Base-by-base conservation (phyloP, 2,888 invertebrate genomes). In the Volucella bombylans region DNA sequence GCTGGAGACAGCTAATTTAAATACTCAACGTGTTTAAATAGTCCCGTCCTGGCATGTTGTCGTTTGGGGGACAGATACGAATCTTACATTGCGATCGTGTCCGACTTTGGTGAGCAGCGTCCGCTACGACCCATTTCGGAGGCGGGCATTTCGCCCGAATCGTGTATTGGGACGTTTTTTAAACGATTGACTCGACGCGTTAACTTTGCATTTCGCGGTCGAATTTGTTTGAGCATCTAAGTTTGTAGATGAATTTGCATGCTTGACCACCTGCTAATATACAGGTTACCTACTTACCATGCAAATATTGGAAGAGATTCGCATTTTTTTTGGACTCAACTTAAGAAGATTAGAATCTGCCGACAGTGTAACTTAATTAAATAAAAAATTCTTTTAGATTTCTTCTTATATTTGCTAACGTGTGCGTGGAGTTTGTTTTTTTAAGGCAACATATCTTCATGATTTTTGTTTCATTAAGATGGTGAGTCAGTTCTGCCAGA, bases 1-100 rank as follows among this genome's bases (percentile, higher is more conserved):
- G 67, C 31, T 59, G 61, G 52, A 23, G 18, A 55, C 55, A 69
- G 69, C 62, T 77, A 78, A 78, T 71, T 78, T 69, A 71, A 69
- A 78, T 78, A 64, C 43, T 41, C 77, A 64, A 64, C 69, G 77
- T 69, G 55, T 78, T 69, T 71, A 72, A 72, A 55, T 43, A 64
- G 64, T 50, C 69, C 64, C 64, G 77, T 38, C 50, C 23, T 76
- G 31, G 31, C 6, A 31, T 31, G 67, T 67, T 68, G 45, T 68
- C 23, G 41, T 39, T 23, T 50, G 31, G 50, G 45, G 52, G 4
- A 52, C 1, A 52, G 76, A 76, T 76, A 68, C 59, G 61, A 31
- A 76, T 76, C 76, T 43, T 47, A 47, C 41, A 45, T 65, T 59
- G 59, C 52, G 61, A 76, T 76, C 68, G 76, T 76, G 76, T 68